Evolutionary conservation across 2,888 invertebrate species (phyloP), one percentile per base, ranked within the genome.

Genomic region (Adineta ricciae): DNA sequence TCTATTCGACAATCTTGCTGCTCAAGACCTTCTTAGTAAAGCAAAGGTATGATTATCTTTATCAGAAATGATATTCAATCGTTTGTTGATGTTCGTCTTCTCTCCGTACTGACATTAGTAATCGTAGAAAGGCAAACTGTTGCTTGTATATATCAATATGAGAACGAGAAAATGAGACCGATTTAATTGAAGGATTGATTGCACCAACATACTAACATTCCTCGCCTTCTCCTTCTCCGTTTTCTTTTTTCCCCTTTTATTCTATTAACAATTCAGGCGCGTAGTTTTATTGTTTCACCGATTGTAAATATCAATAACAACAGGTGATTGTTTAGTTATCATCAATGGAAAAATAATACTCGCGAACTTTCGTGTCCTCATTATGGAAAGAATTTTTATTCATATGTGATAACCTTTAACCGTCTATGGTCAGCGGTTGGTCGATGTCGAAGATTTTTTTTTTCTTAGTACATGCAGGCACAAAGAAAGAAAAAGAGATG

Each of bases 171-270:
- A 64, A 32, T 64, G 32, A 64, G 64, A 64, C 19, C 64, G 64
- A 64, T 64, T 64, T 64, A 64, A 64, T 64, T 64, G 64, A 64
- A 64, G 64, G 64, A 64, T 64, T 64, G 64, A 64, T 64, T 64
- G 32, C 64, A 64, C 32, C 14, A 32, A 19, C 64, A 64, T 32
- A 32, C 16, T 32, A 64, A 64, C 19, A 64, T 50, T 50, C 36
- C 32, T 64, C 19, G 5, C 32, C 27, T 46, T 11, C 11, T 46
- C 5, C 46, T 46, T 46, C 46, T 46, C 11, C 46, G 5, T 46
- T 11, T 46, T 46, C 46, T 8, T 46, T 46, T 46, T 46, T 46
- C 11, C 8, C 46, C n/a, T n/a, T 19, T 7, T 32, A 64, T 64
- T 64, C 64, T 64, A 64, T 64, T 32, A 64, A 64, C 64, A 64